Base-by-base conservation (phyloP, 2,113 vertebrate species). In the Oxyura jamaicensis region DNA sequence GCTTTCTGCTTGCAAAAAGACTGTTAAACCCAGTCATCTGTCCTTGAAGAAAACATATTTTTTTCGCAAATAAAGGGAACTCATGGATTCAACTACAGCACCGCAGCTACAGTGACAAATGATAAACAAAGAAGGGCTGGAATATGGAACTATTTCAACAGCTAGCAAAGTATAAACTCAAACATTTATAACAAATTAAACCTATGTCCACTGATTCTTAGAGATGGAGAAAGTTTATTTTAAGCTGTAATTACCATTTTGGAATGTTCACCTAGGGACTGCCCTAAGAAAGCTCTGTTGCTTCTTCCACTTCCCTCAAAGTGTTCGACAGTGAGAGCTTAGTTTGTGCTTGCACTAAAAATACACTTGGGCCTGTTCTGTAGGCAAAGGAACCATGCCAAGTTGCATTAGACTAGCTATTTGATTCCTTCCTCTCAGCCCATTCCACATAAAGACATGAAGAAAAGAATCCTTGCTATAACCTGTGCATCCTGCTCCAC, bases 371-470 rank as follows among this genome's bases (percentile, higher is more conserved):
- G 90, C 88, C 73, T 92, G 53, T 65, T 93, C 77, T 83, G 81
- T 48, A 94, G 88, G 75, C 1, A 2, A 66, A 95, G 93, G 93
- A 96, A 17, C 77, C 60, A 16, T 81, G 95, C 96, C 96, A 97
- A 17, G 75, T 94, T 95, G 93, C 92, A 96, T 97, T 96, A 95
- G 44, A 87, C 84, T 48, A 79, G 95, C 91, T 88, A 97, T 92
- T 95, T 85, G 96, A 96, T 91, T 96, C 96, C 91, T 96, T 96
- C 96, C 96, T 97, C 94, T 86, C 88, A 96, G 69, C n/a, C 83
- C 86, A 73, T 96, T 89, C 91, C 95, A 80, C 95, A 73, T 20
- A 91, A 93, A 95, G 95, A 82, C 80, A 85, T 3, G n/a, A 86
- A 96, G 80, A 95, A 93, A 96, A 96, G 86, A 84, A 95, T 62